Conservation (phyloP, 2,797 vertebrate species). For the Lerista edwardsae region DNA sequence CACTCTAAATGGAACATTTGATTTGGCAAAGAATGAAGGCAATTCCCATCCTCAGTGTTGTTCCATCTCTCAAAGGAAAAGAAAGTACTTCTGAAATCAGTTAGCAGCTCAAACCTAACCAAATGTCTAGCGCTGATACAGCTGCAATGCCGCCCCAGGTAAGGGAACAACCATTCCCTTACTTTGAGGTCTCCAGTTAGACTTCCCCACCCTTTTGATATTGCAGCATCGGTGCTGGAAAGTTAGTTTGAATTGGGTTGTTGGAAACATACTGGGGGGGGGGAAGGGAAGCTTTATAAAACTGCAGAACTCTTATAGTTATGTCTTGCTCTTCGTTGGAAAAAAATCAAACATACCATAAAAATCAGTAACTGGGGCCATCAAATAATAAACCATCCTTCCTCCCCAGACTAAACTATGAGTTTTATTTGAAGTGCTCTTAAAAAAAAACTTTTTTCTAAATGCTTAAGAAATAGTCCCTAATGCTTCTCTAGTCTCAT, state of each 20-base stretch:
- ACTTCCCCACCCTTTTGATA: no score
- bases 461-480: not conserved
- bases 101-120: no score
- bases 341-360: not conserved
- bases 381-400: slow-evolving; percentile 10
- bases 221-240: no score
- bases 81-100: accelerated
- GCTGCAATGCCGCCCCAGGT: no score
- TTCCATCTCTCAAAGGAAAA: not conserved
- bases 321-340: not conserved
- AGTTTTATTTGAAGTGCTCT: not conserved
- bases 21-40: no score
- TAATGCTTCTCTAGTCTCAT: slow-evolving; percentile 13
- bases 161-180: no score
- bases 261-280: not conserved
- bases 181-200: no score
- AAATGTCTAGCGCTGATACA: no score
- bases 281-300: not conserved
- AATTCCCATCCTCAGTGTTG: not conserved
- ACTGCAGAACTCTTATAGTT: not conserved
- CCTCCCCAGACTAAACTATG: slow-evolving; percentile 19
- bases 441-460: slow-evolving; percentile 12
- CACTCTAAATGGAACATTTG: no score
- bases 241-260: no score
- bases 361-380: not conserved